Evolutionary conservation across 2,113 vertebrate genomes (phyloP).

Genomic region (Clarias macrocephalus): DNA sequence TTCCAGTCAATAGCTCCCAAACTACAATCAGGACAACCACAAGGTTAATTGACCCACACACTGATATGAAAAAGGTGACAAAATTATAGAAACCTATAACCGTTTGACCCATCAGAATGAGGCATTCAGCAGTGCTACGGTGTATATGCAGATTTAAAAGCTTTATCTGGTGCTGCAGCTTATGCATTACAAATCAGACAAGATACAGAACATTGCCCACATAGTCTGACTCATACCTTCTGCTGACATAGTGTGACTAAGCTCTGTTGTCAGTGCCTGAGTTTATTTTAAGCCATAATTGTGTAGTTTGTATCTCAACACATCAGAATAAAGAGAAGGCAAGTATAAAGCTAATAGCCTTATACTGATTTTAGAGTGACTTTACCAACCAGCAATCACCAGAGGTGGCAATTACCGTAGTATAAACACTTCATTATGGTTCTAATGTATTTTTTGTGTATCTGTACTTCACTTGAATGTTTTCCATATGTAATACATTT

Average conservation of each 20-base stretch:
- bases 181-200: not conserved
- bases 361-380: not conserved
- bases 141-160: not conserved
- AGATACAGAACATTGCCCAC: conserved; percentile 4
- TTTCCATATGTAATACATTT: too few relatives aligned
- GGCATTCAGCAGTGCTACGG: not conserved
- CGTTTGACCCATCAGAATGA: not conserved
- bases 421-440: too few relatives aligned
- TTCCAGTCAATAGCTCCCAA: too few relatives aligned
- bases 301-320: not conserved
- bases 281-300: not conserved
- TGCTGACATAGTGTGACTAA: not conserved
- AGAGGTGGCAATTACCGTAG: too few relatives aligned
- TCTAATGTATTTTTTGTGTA: too few relatives aligned
- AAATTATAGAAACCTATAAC: not conserved
- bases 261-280: not conserved
- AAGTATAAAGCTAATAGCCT: not conserved
- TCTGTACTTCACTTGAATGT: too few relatives aligned
- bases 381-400: not conserved
- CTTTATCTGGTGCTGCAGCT: not conserved
- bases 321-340: not conserved
- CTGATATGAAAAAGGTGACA: too few relatives aligned
- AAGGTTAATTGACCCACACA: too few relatives aligned
- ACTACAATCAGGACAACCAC: too few relatives aligned
- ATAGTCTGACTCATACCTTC: not conserved